A percentile compares a stretch with the other conserved stretches of the same genome.
Evolutionary conservation across 2,113 vertebrate genomes (phyloP).

Genomic region (Halcyon senegalensis): DNA sequence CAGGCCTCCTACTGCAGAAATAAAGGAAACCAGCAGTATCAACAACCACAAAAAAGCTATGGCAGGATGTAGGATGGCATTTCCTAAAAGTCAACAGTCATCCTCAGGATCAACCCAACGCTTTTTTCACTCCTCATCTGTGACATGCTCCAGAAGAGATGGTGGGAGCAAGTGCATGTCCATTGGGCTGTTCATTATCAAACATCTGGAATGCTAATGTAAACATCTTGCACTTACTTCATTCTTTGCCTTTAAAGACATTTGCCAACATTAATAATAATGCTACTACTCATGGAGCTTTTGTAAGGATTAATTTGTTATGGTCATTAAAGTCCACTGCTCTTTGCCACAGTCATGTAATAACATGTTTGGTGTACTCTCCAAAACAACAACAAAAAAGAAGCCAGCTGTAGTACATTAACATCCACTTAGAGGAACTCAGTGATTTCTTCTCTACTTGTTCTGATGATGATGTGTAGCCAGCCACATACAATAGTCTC

Average conservation of each 20-base stretch:
- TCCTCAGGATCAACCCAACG: neutral
- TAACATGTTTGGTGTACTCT: neutral
- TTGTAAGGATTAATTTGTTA: slow-evolving; percentile 48
- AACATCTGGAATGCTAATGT: neutral
- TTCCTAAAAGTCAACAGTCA: neutral
- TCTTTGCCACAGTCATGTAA: slow-evolving; percentile 23
- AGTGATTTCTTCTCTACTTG: neutral
- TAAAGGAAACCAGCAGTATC: neutral
- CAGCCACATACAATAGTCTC: neutral
- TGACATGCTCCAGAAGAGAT: neutral
- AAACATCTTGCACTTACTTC: slow-evolving; percentile 8
- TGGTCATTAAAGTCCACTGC: slow-evolving; percentile 5
- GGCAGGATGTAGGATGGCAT: rapidly evolving
- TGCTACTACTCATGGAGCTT: neutral
- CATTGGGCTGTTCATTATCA: neutral
- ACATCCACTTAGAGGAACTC: rapidly evolving
- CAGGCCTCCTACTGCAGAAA: neutral
- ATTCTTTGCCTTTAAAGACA: slow-evolving; percentile 11
- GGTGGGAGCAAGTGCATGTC: neutral
- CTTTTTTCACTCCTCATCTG: neutral
- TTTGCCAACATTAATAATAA: slow-evolving; percentile 27
- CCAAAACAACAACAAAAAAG: neutral
- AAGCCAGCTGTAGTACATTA: neutral
- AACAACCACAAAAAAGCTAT: neutral
- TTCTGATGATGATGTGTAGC: neutral